Percentiles rank a stretch among this genome's conserved stretches.
These are phyloP conservation scores for Pachyrhynchus sulphureomaculatus DNA, from an alignment of 1,140 invertebrate species.

Conservation along the genomic window DNA sequence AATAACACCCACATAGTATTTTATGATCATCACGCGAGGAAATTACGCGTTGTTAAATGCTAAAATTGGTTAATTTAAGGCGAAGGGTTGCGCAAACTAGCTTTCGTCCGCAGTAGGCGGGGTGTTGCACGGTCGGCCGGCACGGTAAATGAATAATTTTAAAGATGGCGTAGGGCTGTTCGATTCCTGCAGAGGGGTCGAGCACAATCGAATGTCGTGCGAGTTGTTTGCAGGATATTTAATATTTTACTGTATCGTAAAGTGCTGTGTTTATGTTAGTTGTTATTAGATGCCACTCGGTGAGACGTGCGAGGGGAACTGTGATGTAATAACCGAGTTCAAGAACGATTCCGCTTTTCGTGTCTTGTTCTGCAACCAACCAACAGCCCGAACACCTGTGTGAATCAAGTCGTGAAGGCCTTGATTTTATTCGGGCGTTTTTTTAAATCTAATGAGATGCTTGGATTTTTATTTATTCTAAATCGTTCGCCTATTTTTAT, in stretches of 20 bases:
- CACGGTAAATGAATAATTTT: conserved; percentile 29
- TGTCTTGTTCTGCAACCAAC: not conserved
- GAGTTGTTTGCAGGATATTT: conserved; percentile 9
- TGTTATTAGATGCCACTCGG: conserved; percentile 11
- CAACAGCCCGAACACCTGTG: conserved; percentile 42
- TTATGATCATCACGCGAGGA: conserved; percentile 19
- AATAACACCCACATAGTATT: conserved; percentile 33
- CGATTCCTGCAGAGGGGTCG: conserved; percentile 28
- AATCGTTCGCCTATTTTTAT: not conserved
- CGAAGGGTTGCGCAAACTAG: conserved; percentile 42
- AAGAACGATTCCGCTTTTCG: conserved; percentile 37
- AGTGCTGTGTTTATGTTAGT: conserved; percentile 29
- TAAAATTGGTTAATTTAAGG: conserved; percentile 33
- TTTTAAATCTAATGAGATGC: not conserved
- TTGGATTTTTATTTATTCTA: not conserved
- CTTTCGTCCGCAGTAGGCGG: conserved; percentile 43
- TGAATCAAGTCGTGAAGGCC: conserved; percentile 37
- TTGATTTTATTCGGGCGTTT: conserved; percentile 13
- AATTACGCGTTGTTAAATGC: conserved; percentile 14
- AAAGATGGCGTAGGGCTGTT: conserved; percentile 47
- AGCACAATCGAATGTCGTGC: not conserved
- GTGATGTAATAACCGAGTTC: conserved; percentile 43
- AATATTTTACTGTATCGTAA: too few relatives aligned
- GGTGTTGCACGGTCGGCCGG: conserved; percentile 32
- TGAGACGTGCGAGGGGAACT: conserved; percentile 8